Evolutionary conservation across 2,113 vertebrate genomes (phyloP), one percentile per base, ranked within the genome.

Genomic region (Sorex araneus): DNA sequence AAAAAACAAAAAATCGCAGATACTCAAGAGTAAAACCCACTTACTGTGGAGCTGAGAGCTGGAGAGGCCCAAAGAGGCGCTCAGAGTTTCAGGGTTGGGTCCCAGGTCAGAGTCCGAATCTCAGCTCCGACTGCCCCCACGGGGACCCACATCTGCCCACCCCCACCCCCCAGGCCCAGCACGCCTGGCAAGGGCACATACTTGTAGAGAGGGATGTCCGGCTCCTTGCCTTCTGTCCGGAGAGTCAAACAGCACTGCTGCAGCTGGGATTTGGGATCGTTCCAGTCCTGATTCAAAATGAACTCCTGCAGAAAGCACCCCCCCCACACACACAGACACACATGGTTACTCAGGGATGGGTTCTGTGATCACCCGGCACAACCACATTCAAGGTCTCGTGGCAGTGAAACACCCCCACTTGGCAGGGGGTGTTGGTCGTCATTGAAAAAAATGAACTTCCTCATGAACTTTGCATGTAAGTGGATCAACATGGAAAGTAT

Each of bases 211-310:
- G 99, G 99, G 95, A 99, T 99, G 81, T 99, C 99, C 0, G 99
- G 99, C 89, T 99, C 99, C 95, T 99, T 99, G 73, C 99, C 99
- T 97, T 99, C 99, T 0, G 99, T 99, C 75, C 99, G 97, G 57
- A 99, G 98, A 32, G 99, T 99, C 97, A 99, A 95, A 92, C 99
- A 99, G 91, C 99, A 99, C 97, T 99, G 99, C 87, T 99, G 99
- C 93, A 99, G 99, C 97, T 99, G 99, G 73, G 99, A 99, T 89
- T 99, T 99, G n/a, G 99, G 99, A 97, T 99, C 99, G 84, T 99
- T 99, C 99, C 99, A 99, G 96, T 99, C 99, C 97, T 99, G 99
- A 98, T 99, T 99, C 97, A 99, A 97, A 96, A 99, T 99, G 96
- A 99, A 99, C 97, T 99, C 99, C 99, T 99, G 97, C 10, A 96